A percentile compares a stretch with the other conserved stretches of the same genome.
Conservation (phyloP, 2,797 vertebrate genomes). For the Lacerta viridis region DNA sequence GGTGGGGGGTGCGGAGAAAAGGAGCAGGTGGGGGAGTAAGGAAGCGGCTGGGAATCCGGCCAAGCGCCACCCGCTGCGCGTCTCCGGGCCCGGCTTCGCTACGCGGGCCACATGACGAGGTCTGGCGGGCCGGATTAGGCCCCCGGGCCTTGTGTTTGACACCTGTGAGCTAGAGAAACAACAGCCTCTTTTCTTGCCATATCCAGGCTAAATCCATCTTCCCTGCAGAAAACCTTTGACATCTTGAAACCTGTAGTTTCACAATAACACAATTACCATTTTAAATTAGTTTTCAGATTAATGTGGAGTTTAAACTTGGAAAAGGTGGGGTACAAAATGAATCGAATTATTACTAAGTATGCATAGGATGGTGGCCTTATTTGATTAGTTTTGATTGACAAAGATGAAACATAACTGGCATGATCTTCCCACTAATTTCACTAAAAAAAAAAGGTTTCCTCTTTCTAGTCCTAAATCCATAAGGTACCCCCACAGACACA, state of each 20-base stretch:
- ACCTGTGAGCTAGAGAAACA: too few relatives aligned
- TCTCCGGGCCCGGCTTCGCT: too few relatives aligned
- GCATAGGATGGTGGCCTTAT: neutral
- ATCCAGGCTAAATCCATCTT: neutral
- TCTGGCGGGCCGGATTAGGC: too few relatives aligned
- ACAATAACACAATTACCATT: neutral
- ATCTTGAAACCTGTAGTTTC: neutral
- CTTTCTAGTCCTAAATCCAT: conserved; percentile 22
- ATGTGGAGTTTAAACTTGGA: neutral
- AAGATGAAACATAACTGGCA: neutral
- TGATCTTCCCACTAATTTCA: conserved; percentile 13
- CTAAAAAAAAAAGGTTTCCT: rapidly evolving
- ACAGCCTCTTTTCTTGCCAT: too few relatives aligned
- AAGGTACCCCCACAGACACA: neutral
- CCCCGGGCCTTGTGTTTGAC: too few relatives aligned
- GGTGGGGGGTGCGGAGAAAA: too few relatives aligned
- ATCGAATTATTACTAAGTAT: conserved; percentile 1
- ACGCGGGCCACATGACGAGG: too few relatives aligned
- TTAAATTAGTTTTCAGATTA: conserved; percentile 23
- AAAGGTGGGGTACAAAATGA: neutral
- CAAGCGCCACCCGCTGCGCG: too few relatives aligned
- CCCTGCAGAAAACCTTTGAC: neutral
- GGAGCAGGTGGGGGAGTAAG: too few relatives aligned
- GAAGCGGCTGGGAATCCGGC: too few relatives aligned
- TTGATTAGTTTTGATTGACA: conserved; percentile 2